Base-by-base conservation (phyloP, 2,113 vertebrate genomes). In the Strigops habroptila region DNA sequence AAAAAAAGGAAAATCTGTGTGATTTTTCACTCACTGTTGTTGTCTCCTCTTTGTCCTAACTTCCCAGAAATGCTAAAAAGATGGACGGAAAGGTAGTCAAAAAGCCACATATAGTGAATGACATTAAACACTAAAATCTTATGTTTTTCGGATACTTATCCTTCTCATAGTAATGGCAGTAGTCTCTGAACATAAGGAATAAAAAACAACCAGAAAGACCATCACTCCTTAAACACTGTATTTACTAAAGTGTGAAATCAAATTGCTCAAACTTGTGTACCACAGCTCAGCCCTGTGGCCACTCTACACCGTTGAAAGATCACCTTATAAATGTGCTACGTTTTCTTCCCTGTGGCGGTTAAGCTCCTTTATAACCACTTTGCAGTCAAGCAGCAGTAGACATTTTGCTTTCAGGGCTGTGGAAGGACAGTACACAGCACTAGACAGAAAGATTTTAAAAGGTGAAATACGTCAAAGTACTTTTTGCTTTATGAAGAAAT, bases 31-130 rank as follows among this genome's bases (percentile, higher is more conserved):
- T 97, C 95, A 93, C 91, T 96, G 95, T 96, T 97, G 95, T 93
- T 95, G 94, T 94, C 85, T 97, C 93, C 95, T 96, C 95, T 95
- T 94, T 96, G 95, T 95, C 83, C 96, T 96, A 97, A 97, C 95
- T 93, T 93, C 85, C 76, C 86, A 94, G 94, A 97, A 95, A 97
- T 62, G 96, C 96, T 97, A 97, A 96, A 97, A 92, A 91, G 93
- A 95, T 77, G 96, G 96, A 96, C 43, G 82, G 92, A 97, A 95
- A 97, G 63, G 87, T 73, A 91, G 94, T 97, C 92, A 97, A 95
- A 95, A 93, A 91, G 86, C 53, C 86, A 95, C 52, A 82, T 65
- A 94, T 9, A 19, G 62, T 82, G 79, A 95, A 96, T 69, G 14
- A 89, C 0, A 44, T 85, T 65, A 86, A 88, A 86, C 49, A 86